phyloP scores from a whole-genome alignment of 1,140 invertebrate species.

The Ceratitis capitata region DNA sequence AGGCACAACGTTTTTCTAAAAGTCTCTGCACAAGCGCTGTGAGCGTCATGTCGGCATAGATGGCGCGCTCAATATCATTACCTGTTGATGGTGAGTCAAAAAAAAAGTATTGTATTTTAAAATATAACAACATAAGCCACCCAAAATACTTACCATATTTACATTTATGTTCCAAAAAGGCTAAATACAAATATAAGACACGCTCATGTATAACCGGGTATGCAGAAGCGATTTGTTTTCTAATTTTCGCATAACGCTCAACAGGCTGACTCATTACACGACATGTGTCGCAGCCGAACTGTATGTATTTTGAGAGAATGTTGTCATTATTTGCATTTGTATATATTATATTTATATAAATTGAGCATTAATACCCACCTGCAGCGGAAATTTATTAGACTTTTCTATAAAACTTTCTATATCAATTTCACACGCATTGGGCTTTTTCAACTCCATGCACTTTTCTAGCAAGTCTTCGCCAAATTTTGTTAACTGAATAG shows the following conservation, averaged over 20 bases:
- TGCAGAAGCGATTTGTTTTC: constrained; percentile 53
- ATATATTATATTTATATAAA: neutral
- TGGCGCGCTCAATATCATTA: neutral
- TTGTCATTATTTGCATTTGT: neutral
- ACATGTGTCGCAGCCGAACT: constrained; percentile 11
- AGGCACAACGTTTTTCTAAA: constrained; percentile 67
- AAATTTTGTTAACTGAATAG: constrained; percentile 28
- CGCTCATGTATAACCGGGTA: constrained; percentile 60
- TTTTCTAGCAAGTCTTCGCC: constrained; percentile 29
- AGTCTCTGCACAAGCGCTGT: constrained; percentile 67
- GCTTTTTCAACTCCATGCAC: constrained; percentile 37
- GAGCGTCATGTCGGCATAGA: constrained; percentile 54
- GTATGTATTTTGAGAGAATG: neutral
- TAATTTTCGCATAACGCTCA: constrained; percentile 39
- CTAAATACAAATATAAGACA: constrained; percentile 46
- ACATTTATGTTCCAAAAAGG: constrained; percentile 56
- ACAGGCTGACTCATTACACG: constrained; percentile 40
- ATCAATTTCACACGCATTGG: neutral
- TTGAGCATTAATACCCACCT: constrained; percentile 21
- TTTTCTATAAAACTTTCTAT: constrained; percentile 39
- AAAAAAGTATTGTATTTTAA: neutral
- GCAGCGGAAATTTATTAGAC: constrained; percentile 38
- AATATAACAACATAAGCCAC: neutral
- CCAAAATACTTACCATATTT: constrained; percentile 49
- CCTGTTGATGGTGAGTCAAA: neutral